These are phyloP conservation scores for Brachionus calyciflorus DNA, from an alignment of 1,140 invertebrate species.

Conservation along the genomic window DNA sequence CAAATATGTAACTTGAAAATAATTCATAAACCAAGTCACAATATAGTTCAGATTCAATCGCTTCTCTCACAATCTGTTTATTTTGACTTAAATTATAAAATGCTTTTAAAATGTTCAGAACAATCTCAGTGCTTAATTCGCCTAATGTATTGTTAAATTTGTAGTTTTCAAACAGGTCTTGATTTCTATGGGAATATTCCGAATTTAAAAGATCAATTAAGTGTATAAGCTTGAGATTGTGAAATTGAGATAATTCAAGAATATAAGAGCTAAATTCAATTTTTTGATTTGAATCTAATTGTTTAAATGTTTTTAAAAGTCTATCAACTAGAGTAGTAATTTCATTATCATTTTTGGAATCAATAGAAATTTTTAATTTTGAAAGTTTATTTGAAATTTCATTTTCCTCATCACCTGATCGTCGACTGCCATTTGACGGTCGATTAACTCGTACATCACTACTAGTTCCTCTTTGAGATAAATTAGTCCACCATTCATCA, in stretches of 20 bases:
- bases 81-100: background rate
- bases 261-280: background rate
- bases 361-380: background rate
- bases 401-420: background rate
- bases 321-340: background rate
- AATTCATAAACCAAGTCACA: background rate
- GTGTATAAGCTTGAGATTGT: background rate
- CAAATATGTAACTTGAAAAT: background rate
- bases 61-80: background rate
- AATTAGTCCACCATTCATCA: conserved; percentile 19
- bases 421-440: background rate
- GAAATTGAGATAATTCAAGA: background rate
- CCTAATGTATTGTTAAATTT: conserved; percentile 9
- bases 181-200: conserved; percentile 3
- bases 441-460: background rate
- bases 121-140: conserved; percentile 29
- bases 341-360: conserved; percentile 5
- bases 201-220: background rate
- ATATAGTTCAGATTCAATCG: conserved; percentile 9
- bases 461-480: background rate
- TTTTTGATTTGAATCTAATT: background rate
- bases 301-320: background rate
- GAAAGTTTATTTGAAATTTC: background rate
- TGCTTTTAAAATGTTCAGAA: background rate
- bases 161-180: background rate